A percentile compares a stretch with the other conserved stretches of the same genome.
phyloP scores from a whole-genome alignment of 2,797 vertebrate genomes.

The Arnoldichthys spilopterus region DNA sequence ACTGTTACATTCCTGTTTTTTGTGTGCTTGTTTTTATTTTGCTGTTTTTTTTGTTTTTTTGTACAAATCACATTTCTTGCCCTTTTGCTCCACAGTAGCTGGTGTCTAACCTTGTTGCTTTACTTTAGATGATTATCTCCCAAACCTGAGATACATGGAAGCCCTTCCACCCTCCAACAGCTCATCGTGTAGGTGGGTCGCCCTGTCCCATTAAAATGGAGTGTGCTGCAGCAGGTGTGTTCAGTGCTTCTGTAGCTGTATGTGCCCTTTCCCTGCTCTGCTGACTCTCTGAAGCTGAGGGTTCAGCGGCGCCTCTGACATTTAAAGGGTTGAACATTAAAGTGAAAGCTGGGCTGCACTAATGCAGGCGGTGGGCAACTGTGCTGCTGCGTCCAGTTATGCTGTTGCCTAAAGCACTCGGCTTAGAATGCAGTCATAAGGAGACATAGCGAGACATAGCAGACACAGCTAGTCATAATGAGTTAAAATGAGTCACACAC shows the following conservation, averaged over 20 bases:
- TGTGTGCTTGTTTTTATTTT: not conserved
- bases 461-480: too few relatives aligned
- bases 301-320: slow-evolving; percentile 33
- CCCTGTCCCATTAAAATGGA: not conserved
- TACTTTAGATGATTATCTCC: not conserved
- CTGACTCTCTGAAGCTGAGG: slow-evolving; percentile 16
- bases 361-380: not conserved
- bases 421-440: too few relatives aligned
- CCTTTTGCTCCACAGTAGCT: not conserved
- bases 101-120: not conserved
- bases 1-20: not conserved
- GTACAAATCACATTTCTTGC: not conserved
- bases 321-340: slow-evolving; percentile 37
- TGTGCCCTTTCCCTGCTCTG: not conserved
- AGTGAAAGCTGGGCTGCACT: not conserved
- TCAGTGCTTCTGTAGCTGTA: not conserved
- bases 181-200: not conserved
- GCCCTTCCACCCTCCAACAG: not conserved
- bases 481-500: too few relatives aligned
- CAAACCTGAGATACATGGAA: not conserved
- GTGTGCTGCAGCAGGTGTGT: not conserved
- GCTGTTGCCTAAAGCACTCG: too few relatives aligned
- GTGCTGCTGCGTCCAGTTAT: too few relatives aligned
- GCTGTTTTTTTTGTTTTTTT: not conserved
- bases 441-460: too few relatives aligned